These are phyloP conservation scores for Lasiommata megera DNA, from an alignment of 2,888 invertebrate species.

Conservation along the genomic window DNA sequence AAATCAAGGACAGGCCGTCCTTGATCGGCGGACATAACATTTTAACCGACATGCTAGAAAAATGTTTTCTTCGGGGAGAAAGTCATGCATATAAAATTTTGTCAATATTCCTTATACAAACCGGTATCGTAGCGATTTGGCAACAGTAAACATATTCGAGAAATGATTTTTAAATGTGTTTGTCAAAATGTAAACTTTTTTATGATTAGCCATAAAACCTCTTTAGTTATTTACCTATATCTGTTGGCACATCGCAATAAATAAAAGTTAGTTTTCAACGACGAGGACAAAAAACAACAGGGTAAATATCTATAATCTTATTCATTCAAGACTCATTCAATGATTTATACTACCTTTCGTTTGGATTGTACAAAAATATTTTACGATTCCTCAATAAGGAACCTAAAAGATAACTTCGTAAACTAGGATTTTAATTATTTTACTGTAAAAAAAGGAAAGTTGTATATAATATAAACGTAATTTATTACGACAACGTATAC, in stretches of 20 bases:
- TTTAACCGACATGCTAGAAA: slow-evolving; percentile 19
- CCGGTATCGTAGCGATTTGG: slow-evolving; percentile 2
- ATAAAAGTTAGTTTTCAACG: slow-evolving; percentile 17
- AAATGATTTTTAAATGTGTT: not conserved
- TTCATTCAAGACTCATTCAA: slow-evolving; percentile 17
- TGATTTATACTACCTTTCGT: not conserved
- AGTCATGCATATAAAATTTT: slow-evolving; percentile 19
- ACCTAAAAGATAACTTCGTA: too few species aligned
- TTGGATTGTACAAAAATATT: slow-evolving; percentile 13
- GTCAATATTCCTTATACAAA: slow-evolving; percentile 19
- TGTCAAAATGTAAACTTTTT: not conserved
- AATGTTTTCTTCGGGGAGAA: not conserved
- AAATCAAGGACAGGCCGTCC: not conserved
- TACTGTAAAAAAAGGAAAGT: not conserved
- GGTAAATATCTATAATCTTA: not conserved
- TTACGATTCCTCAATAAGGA: too few species aligned
- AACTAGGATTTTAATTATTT: too few species aligned
- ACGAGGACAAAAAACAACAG: not conserved
- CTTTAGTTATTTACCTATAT: not conserved
- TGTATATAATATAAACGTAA: too few species aligned
- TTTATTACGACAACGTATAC: too few species aligned
- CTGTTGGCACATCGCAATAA: slow-evolving; percentile 16
- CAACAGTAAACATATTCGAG: slow-evolving; percentile 1
- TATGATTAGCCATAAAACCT: too few species aligned
- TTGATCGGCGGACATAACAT: slow-evolving; percentile 4